phyloP scores from a whole-genome alignment of 2,888 invertebrate genomes.

The Pantelozetes paolii region DNA sequence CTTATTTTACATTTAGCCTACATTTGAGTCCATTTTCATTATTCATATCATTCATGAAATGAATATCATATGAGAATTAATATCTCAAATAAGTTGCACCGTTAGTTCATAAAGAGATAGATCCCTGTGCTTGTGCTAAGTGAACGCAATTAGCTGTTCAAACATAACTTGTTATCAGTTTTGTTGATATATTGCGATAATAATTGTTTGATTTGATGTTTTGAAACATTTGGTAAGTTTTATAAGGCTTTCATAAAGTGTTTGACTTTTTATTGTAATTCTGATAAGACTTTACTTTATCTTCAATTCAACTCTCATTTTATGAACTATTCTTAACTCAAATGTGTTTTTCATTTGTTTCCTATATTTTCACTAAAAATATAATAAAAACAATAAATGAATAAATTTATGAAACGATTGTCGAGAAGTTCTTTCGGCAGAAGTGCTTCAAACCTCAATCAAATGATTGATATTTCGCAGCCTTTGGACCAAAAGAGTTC shows the following conservation, averaged over 20 bases:
- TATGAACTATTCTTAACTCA: no score
- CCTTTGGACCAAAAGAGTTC: background rate
- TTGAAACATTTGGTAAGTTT: background rate
- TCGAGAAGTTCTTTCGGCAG: background rate
- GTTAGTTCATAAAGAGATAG: background rate
- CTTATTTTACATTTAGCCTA: slow-evolving; percentile 1
- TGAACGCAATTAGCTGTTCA: background rate
- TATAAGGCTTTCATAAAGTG: background rate
- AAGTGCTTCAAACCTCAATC: background rate
- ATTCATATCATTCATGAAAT: no score
- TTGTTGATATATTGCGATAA: background rate
- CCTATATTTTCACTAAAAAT: no score
- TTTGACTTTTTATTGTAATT: background rate
- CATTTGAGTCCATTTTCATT: background rate
- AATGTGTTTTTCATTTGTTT: no score
- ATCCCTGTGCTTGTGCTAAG: no score
- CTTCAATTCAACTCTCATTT: no score
- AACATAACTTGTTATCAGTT: background rate
- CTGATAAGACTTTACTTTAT: background rate
- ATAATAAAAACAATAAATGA: no score
- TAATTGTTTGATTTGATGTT: background rate
- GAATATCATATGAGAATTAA: background rate
- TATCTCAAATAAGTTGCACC: background rate
- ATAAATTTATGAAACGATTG: slow-evolving; percentile 3
- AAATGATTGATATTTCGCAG: background rate